Conservation (phyloP, 2,113 vertebrate species). For the Heptranchias perlo region DNA sequence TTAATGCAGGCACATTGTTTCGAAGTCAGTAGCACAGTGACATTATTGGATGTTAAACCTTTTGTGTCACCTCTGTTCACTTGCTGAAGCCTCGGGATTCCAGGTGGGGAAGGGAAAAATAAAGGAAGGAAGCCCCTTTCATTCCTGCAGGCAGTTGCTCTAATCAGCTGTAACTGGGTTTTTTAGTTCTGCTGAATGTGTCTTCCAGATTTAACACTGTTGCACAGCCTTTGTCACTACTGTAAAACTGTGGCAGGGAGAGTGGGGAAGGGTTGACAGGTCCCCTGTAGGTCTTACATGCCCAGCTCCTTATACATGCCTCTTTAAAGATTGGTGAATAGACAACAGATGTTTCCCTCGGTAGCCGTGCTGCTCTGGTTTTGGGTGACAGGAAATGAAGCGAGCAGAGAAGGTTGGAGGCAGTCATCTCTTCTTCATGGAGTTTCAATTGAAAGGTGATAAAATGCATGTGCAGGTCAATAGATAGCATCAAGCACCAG, state of each 20-base stretch:
- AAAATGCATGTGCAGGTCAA: neutral
- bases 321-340: neutral
- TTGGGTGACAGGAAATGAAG: neutral
- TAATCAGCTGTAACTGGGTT: neutral
- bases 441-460: neutral
- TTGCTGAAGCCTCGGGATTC: neutral
- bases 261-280: neutral
- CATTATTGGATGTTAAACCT: constrained; percentile 18
- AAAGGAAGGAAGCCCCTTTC: neutral
- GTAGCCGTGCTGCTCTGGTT: neutral
- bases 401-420: neutral
- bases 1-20: constrained; percentile 33
- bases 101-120: neutral
- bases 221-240: too few relatives aligned
- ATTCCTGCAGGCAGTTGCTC: neutral
- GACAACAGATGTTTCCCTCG: neutral
- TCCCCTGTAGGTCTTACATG: neutral
- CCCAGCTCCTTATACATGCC: neutral
- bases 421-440: neutral
- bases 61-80: neutral
- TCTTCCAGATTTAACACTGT: neutral
- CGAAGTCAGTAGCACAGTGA: neutral
- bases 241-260: neutral
- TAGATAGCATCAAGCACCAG: neutral
- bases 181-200: neutral